These are phyloP conservation scores for Zosterops hypoxanthus DNA, from an alignment of 2,113 vertebrate genomes.

Conservation along the genomic window DNA sequence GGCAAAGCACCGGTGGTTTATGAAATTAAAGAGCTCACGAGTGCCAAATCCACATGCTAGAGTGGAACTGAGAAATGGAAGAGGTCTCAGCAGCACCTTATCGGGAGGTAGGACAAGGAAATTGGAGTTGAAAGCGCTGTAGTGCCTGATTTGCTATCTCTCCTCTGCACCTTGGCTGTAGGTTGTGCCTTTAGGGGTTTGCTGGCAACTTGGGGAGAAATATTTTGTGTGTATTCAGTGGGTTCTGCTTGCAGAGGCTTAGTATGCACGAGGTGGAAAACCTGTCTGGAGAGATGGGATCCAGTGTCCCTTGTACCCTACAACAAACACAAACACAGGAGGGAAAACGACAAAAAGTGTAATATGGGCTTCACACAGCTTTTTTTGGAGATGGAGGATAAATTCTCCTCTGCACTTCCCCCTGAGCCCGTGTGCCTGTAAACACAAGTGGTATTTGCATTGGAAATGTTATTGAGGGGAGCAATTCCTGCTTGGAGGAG, in stretches of 20 bases:
- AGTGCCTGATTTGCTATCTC: conserved; percentile 58
- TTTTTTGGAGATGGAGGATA: background rate
- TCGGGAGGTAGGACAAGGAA: conserved; percentile 10
- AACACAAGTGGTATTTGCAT: background rate
- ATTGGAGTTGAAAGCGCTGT: conserved; percentile 35
- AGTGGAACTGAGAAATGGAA: conserved; percentile 5
- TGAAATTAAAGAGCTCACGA: conserved; percentile 60
- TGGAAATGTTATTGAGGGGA: background rate
- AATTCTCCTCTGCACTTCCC: background rate
- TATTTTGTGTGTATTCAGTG: background rate
- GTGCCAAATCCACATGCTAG: background rate
- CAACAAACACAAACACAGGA: background rate
- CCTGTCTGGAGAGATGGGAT: background rate
- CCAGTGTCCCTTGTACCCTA: background rate
- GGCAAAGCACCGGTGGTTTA: conserved; percentile 54
- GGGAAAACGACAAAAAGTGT: background rate
- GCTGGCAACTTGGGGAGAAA: background rate
- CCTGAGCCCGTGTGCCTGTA: background rate
- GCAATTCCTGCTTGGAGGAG: background rate
- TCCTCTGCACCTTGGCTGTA: conserved; percentile 37
- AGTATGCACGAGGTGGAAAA: background rate
- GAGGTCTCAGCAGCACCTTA: background rate
- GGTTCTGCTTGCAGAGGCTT: background rate
- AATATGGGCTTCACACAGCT: background rate
- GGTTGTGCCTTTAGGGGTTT: conserved; percentile 1